Evolutionary conservation across 2,888 invertebrate genomes (phyloP), one percentile per base, ranked within the genome.

Genomic region (Thymelicus acteon): DNA sequence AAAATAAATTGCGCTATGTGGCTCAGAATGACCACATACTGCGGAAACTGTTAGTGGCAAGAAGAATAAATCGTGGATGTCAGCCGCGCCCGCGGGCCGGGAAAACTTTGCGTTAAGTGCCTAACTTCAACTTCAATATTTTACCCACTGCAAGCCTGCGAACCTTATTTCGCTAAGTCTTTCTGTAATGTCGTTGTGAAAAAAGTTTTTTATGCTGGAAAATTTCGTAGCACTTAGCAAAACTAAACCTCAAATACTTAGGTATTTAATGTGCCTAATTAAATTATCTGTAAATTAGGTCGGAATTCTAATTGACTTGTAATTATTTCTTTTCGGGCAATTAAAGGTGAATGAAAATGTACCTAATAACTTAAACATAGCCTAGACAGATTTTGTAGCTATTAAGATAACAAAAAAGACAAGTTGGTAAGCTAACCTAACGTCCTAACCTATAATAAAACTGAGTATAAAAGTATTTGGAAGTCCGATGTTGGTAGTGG

Each of bases 41-140:
- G 61, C 68, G 60, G 54, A 61, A 68, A 60, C 52, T 54, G 44
- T 67, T 62, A 68, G 61, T 62, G 61, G 61, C 61, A 37, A 54
- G 60, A 62, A 67, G 60, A 68, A 68, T 68, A 68, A 68, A 68
- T 68, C 39, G 68, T 62, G 68, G 68, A 47, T 68, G 61, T 68
- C 61, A 62, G 31, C 61, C 19, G 67, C 61, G 67, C 52, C 67
- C 61, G 67, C 15, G 44, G 40, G 44, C 60, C 13, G 52, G 37
- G 54, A 54, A 68, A 67, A 67, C 31, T 68, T 68, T 68, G 54
- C 47, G 62, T 62, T 62, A 69, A 69, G 68, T 62, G 62, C 68
- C 62, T 47, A 69, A 69, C 68, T 69, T 69, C 57, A 62, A 69
- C 61, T 69, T 69, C 68, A 62, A 69, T 69, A 69, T 69, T 62